Conservation (phyloP, 2,888 invertebrate species). For the Macroteleia sp. region DNA sequence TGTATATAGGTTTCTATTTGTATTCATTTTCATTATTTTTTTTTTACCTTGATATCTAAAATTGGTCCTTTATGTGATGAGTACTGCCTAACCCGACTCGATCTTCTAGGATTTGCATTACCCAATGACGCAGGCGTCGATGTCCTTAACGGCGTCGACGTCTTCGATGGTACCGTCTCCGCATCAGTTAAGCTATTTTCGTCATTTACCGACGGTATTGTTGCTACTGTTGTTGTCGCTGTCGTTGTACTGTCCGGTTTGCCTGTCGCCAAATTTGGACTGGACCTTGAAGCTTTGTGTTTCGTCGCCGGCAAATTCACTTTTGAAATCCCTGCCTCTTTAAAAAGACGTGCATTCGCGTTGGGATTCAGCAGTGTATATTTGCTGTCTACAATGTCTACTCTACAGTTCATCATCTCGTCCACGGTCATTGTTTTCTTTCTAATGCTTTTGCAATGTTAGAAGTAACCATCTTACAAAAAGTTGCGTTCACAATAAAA, state of each 20-base stretch:
- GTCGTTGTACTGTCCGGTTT: slow-evolving; percentile 11
- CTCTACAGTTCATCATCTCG: slow-evolving; percentile 76
- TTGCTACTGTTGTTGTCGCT: background rate
- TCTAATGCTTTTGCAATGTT: slow-evolving; percentile 37
- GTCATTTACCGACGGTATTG: too few species aligned
- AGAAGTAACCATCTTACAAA: too few species aligned
- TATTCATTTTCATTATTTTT: slow-evolving; percentile 15
- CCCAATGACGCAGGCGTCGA: background rate
- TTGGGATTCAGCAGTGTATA: slow-evolving; percentile 70
- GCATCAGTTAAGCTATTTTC: background rate
- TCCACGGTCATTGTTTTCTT: slow-evolving; percentile 59
- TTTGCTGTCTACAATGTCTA: slow-evolving; percentile 76
- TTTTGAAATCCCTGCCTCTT: slow-evolving; percentile 70
- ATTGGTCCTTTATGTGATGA: slow-evolving; percentile 81
- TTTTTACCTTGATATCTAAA: slow-evolving; percentile 81
- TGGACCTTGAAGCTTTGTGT: background rate
- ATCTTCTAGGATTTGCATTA: slow-evolving; percentile 45
- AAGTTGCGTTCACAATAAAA: too few species aligned
- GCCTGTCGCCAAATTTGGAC: slow-evolving; percentile 29
- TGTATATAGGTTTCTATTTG: too few species aligned
- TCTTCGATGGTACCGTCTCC: background rate
- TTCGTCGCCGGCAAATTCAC: slow-evolving; percentile 64
- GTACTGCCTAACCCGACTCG: slow-evolving; percentile 71
- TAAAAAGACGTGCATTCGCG: slow-evolving; percentile 63
- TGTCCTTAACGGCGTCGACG: background rate